phyloP scores from a whole-genome alignment of 2,888 invertebrate genomes.

The Laothoe populi region DNA sequence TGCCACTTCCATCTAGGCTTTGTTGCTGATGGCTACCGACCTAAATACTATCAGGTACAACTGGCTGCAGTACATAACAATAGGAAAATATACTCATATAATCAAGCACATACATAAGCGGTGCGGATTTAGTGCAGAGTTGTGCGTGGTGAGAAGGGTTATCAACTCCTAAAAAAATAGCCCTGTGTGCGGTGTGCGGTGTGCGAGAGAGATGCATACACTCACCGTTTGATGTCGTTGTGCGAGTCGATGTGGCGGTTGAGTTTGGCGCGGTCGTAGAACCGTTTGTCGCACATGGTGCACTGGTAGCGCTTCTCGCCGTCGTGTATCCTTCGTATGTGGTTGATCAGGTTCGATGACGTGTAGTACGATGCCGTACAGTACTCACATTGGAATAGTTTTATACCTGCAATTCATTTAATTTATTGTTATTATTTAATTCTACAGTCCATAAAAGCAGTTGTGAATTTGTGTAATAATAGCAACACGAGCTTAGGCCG shows the following conservation, averaged over 20 bases:
- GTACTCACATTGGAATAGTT: conserved; percentile 50
- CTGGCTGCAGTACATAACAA: too few relatives aligned
- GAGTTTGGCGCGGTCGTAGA: conserved; percentile 53
- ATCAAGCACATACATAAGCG: too few relatives aligned
- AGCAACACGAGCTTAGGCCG: too few relatives aligned
- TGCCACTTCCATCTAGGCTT: too few relatives aligned
- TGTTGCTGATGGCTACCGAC: too few relatives aligned
- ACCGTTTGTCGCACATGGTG: conserved; percentile 49
- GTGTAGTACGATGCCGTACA: conserved; percentile 48
- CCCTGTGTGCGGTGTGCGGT: too few relatives aligned
- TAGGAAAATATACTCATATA: too few relatives aligned
- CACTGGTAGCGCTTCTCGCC: conserved; percentile 41
- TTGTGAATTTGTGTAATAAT: neutral
- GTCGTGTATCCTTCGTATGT: conserved; percentile 49
- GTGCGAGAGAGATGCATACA: neutral
- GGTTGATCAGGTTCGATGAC: conserved; percentile 48
- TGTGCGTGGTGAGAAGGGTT: too few relatives aligned
- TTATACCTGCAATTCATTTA: conserved; percentile 47
- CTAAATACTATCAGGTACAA: too few relatives aligned
- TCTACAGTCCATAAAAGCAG: too few relatives aligned
- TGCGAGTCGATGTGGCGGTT: conserved; percentile 62
- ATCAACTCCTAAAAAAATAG: too few relatives aligned
- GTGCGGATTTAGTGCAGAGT: too few relatives aligned
- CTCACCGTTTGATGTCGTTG: conserved; percentile 59
- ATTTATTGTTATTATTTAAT: neutral